A percentile compares a stretch with the other conserved stretches of the same genome.
Evolutionary conservation across 1,140 invertebrate genomes (phyloP).

Genomic region (Leguminivora glycinivorella): DNA sequence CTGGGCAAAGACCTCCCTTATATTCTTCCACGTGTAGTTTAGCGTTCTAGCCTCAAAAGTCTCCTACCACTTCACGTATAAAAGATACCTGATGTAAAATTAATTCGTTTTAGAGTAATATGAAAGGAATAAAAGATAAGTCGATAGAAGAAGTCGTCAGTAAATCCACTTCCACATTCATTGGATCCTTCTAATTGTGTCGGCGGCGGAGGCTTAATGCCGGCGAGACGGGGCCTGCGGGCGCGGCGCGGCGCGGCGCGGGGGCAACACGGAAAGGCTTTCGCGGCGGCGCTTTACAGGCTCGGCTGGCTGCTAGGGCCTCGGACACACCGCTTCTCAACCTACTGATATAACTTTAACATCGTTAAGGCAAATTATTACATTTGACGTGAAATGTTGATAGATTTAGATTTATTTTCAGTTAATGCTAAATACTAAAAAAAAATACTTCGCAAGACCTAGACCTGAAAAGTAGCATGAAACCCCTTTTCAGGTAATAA

Average conservation of each 20-base stretch:
- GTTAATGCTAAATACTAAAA: too few relatives aligned
- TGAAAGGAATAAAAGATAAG: slow-evolving; percentile 21
- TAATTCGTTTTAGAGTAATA: slow-evolving; percentile 2
- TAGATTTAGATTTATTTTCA: too few relatives aligned
- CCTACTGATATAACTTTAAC: slow-evolving; percentile 44
- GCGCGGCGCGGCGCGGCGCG: slow-evolving; percentile 32
- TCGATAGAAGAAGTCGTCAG: slow-evolving; percentile 11
- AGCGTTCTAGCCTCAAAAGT: too few relatives aligned
- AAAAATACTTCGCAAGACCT: too few relatives aligned
- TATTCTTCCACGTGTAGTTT: too few relatives aligned
- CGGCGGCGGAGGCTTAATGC: slow-evolving; percentile 22
- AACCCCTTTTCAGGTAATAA: too few relatives aligned
- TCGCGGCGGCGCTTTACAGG: slow-evolving; percentile 63
- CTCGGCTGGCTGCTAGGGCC: slow-evolving; percentile 47
- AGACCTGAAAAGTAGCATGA: too few relatives aligned
- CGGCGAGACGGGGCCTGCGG: slow-evolving; percentile 25
- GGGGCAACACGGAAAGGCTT: slow-evolving; percentile 38
- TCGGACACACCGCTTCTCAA: slow-evolving; percentile 59
- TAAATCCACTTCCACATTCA: slow-evolving; percentile 27
- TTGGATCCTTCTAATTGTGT: slow-evolving; percentile 41
- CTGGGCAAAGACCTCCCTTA: too few relatives aligned
- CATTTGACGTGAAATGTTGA: too few relatives aligned
- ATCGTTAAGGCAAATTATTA: neutral
- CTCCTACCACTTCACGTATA: too few relatives aligned
- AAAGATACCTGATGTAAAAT: too few relatives aligned